A percentile compares a stretch with the other conserved stretches of the same genome.
These are phyloP conservation scores for Corvus moneduloides DNA, from an alignment of 2,113 vertebrate species.

Conservation along the genomic window DNA sequence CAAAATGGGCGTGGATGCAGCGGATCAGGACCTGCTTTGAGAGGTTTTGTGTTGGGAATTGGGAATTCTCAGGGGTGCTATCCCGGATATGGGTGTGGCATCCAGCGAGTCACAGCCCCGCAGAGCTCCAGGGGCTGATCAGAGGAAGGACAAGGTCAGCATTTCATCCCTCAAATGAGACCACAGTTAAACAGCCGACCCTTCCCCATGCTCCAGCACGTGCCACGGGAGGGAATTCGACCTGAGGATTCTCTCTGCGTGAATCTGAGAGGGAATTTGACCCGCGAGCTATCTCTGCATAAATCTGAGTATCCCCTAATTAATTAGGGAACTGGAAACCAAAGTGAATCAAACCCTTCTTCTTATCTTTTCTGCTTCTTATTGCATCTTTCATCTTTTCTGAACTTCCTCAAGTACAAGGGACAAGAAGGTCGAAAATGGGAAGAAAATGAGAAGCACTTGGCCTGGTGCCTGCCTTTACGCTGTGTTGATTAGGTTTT, in stretches of 20 bases:
- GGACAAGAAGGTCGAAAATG: neutral
- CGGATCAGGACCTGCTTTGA: neutral
- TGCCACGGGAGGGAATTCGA: neutral
- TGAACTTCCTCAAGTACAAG: neutral
- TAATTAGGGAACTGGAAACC: neutral
- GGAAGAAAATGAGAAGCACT: neutral
- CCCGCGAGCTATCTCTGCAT: neutral
- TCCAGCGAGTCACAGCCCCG: neutral
- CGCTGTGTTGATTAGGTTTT: slow-evolving; percentile 49
- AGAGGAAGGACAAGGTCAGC: neutral
- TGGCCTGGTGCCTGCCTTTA: slow-evolving; percentile 49
- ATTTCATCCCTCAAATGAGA: neutral
- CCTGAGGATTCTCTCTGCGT: neutral
- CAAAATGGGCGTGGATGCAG: accelerated
- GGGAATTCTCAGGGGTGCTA: accelerated
- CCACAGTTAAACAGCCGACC: neutral
- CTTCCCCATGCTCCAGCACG: accelerated
- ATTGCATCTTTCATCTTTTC: neutral
- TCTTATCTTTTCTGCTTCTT: neutral
- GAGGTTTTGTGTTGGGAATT: neutral
- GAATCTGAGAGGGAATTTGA: neutral
- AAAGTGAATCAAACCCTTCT: neutral
- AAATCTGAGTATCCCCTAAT: neutral
- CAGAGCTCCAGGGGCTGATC: neutral
- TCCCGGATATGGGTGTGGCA: accelerated